phyloP scores from a whole-genome alignment of 2,797 vertebrate genomes.

The Xenops minutus region DNA sequence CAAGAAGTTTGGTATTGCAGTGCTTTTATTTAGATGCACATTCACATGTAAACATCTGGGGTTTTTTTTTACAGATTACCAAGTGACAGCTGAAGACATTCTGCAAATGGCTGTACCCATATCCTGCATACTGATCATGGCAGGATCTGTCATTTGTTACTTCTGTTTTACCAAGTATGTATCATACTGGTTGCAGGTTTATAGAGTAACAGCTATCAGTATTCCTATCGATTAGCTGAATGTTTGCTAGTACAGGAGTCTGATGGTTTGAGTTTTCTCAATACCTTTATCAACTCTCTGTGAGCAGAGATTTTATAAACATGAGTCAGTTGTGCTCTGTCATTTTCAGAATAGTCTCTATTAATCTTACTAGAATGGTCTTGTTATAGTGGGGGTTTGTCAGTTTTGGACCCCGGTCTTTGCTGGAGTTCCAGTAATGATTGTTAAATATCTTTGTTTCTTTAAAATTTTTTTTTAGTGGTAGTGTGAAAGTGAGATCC shows the following conservation, averaged over 20 bases:
- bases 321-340: not conserved
- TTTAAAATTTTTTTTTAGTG: not conserved
- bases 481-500: not conserved
- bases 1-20: not conserved
- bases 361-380: not conserved
- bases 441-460: not conserved
- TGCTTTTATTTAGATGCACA: not conserved
- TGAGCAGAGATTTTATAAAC: not conserved
- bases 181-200: not conserved
- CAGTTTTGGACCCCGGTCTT: not conserved
- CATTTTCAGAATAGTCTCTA: not conserved
- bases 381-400: not conserved
- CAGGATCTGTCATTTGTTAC: slow-evolving; percentile 56
- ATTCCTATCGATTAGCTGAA: not conserved
- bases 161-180: slow-evolving; percentile 68
- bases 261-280: not conserved
- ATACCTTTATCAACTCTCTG: not conserved
- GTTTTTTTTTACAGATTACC: slow-evolving; percentile 34
- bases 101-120: slow-evolving; percentile 37
- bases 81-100: slow-evolving; percentile 7
- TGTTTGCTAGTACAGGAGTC: not conserved
- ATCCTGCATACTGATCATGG: slow-evolving; percentile 53
- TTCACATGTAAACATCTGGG: not conserved
- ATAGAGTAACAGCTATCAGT: not conserved
- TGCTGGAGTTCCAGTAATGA: not conserved